Evolutionary conservation across 1,140 invertebrate genomes (phyloP).

Genomic region (Ceratitis capitata): DNA sequence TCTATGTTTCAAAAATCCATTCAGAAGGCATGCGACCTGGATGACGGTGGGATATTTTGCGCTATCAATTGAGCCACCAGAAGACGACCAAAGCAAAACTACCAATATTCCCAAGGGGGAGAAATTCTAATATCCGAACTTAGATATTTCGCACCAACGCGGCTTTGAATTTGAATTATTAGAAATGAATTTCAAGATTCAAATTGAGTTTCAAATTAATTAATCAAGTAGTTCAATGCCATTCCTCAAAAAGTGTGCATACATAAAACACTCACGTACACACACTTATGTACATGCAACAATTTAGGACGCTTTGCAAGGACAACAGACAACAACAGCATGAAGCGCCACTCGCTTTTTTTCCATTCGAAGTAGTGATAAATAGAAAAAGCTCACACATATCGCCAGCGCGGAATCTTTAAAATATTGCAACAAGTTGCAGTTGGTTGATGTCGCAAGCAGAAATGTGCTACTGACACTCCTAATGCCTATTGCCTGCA

Average conservation of each 20-base stretch:
- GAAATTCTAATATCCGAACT: too few relatives aligned
- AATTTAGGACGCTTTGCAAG: neutral
- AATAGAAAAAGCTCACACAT: neutral
- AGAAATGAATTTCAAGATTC: too few relatives aligned
- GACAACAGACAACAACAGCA: too few relatives aligned
- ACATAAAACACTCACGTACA: neutral
- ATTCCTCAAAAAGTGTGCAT: neutral
- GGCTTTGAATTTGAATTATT: too few relatives aligned
- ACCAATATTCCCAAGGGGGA: too few relatives aligned
- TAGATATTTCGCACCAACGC: too few relatives aligned
- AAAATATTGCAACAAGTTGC: slow-evolving; percentile 21
- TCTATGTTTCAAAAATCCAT: too few relatives aligned
- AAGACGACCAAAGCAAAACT: too few relatives aligned
- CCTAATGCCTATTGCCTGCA: neutral
- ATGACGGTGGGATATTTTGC: too few relatives aligned
- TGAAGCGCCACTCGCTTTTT: neutral
- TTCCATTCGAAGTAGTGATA: neutral
- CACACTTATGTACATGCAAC: neutral
- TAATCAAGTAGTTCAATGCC: neutral
- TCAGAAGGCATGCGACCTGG: too few relatives aligned
- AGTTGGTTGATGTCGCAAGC: too few relatives aligned
- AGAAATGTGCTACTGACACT: neutral
- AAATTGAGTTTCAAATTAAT: neutral
- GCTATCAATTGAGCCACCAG: too few relatives aligned
- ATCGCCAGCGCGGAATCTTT: neutral